Evolutionary conservation across 1,140 invertebrate genomes (phyloP).

Genomic region (Prorops nasuta): DNA sequence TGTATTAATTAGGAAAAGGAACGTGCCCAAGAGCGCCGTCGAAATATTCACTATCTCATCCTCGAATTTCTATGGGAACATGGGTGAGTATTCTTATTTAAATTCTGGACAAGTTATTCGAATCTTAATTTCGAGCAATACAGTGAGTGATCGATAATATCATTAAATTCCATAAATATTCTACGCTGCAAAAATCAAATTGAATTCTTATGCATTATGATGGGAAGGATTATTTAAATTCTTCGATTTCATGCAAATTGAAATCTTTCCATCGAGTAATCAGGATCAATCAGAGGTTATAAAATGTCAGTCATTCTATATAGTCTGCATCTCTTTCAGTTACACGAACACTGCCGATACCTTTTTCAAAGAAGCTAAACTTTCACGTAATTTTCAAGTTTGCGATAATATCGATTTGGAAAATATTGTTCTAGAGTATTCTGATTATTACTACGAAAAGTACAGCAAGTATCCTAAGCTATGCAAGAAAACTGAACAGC

Average conservation of each 20-base stretch:
- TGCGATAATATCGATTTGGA: slow-evolving; percentile 91
- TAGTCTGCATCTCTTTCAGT: no score
- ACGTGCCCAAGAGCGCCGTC: slow-evolving; percentile 65
- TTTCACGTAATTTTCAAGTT: slow-evolving; percentile 67
- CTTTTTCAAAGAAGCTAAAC: slow-evolving; percentile 68
- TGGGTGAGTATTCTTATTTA: slow-evolving; percentile 55
- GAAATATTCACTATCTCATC: slow-evolving; percentile 76
- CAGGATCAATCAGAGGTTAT: no score
- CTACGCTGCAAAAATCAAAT: no score
- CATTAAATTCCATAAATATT: no score
- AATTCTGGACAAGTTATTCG: slow-evolving; percentile 13
- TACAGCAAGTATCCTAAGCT: slow-evolving; percentile 85
- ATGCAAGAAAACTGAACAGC: slow-evolving; percentile 59
- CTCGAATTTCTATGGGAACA: slow-evolving; percentile 73
- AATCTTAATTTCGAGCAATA: slow-evolving; percentile 12
- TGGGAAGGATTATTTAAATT: slow-evolving; percentile 1
- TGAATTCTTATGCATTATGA: no score
- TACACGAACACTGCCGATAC: slow-evolving; percentile 62
- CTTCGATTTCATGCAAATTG: neutral
- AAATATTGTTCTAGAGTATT: slow-evolving; percentile 84
- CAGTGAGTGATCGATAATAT: no score
- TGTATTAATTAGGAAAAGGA: slow-evolving; percentile 57
- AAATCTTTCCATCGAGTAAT: neutral
- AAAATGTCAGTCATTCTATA: no score
- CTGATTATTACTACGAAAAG: slow-evolving; percentile 79